phyloP scores from a whole-genome alignment of 2,113 vertebrate genomes.

The Aviceda subcristata region DNA sequence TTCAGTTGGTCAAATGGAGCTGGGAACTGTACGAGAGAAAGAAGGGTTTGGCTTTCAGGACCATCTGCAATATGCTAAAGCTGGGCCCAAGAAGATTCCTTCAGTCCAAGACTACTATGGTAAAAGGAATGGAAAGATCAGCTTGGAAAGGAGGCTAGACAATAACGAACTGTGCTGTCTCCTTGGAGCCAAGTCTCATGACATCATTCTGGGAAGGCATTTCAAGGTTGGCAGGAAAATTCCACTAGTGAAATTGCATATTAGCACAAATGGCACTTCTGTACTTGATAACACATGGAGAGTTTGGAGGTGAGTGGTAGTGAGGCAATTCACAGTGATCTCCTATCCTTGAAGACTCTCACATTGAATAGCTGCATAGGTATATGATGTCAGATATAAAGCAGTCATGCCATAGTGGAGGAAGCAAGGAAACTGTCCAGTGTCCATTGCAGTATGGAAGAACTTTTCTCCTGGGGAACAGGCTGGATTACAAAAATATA shows the following conservation, averaged over 20 bases:
- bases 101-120: not conserved
- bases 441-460: not conserved
- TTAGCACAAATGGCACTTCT: not conserved
- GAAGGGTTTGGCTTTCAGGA: not conserved
- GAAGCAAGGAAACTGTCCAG: not conserved
- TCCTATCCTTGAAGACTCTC: not conserved
- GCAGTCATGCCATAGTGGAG: not conserved
- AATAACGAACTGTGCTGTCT: not conserved
- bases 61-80: not conserved
- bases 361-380: not conserved
- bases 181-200: not conserved
- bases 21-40: not conserved
- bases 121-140: conserved; percentile 3
- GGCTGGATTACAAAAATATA: not conserved
- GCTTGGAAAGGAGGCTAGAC: not conserved
- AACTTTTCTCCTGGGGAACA: not conserved
- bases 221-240: not conserved
- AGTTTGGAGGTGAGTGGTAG: not conserved
- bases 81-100: not conserved
- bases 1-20: not conserved
- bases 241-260: not conserved
- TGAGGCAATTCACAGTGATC: not conserved
- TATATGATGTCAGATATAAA: not conserved
- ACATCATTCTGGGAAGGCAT: conserved; percentile 14
- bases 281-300: not conserved